Evolutionary conservation across 2,797 vertebrate species (phyloP).

Genomic region (Monodelphis domestica): DNA sequence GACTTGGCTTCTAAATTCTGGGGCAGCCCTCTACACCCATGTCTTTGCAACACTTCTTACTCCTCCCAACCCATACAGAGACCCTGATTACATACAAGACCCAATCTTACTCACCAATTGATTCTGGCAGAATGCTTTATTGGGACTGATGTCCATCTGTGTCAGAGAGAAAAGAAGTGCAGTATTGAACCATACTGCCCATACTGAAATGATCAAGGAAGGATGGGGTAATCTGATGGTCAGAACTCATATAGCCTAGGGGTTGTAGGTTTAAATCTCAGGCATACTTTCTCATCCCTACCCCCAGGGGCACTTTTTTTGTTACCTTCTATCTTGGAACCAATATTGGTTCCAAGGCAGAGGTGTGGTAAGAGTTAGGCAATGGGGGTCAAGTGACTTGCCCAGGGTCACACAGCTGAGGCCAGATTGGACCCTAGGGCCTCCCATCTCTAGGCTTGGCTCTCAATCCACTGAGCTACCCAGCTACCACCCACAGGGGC

Average conservation of each 20-base stretch:
- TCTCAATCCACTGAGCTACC: too few relatives aligned
- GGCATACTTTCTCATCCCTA: neutral
- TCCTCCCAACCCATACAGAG: neutral
- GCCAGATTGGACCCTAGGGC: too few relatives aligned
- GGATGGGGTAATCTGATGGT: neutral
- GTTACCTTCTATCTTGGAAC: too few relatives aligned
- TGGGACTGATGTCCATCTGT: slow-evolving; percentile 68
- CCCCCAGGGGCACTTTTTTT: neutral
- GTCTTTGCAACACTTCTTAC: neutral
- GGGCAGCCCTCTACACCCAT: neutral
- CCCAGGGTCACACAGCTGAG: too few relatives aligned
- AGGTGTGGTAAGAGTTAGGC: too few relatives aligned
- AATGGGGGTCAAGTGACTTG: too few relatives aligned
- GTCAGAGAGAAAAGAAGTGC: neutral
- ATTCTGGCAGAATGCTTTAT: slow-evolving; percentile 61
- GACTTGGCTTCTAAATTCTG: neutral
- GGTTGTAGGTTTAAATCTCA: neutral
- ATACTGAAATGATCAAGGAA: neutral
- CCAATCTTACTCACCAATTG: slow-evolving; percentile 65
- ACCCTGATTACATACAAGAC: neutral
- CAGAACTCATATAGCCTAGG: neutral
- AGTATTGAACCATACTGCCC: slow-evolving; percentile 4
- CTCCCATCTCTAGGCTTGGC: too few relatives aligned
- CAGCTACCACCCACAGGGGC: neutral
- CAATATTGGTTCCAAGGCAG: too few relatives aligned